Base-by-base conservation (phyloP, 2,113 vertebrate species). In the Aphyosemion australe region DNA sequence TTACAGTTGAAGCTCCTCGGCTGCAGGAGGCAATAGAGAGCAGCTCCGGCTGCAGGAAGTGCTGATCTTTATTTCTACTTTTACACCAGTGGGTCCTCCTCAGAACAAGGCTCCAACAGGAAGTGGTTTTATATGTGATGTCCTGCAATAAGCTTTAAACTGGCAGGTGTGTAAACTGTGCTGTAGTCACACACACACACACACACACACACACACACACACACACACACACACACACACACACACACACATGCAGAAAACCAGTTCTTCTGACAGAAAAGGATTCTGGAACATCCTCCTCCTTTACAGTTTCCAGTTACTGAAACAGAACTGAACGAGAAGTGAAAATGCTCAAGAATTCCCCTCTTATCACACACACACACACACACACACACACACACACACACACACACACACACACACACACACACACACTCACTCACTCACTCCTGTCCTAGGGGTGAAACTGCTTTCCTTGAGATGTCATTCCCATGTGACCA, bases 401-500 rank as follows among this genome's bases (percentile, higher is more conserved):
- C 26, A 26, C 26, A 41, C 51, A 59, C 50, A 60, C 56, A 72
- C 43, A 64, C 59, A 74, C 15, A 63, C 19, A 58, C 46, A 61
- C 54, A 74, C 31, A 60, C 13, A 58, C 16, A 32, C 34, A 65
- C 15, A 11, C 4, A 13, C 20, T 49, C 48, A 67, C n/a, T n/a
- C n/a, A n/a, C n/a, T n/a, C n/a, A n/a, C n/a, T n/a, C n/a, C n/a
- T n/a, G n/a, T n/a, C n/a, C 32, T 3, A 37, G 77, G 73, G 26
- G 63, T 89, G 87, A 87, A 87, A 89, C 84, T 87, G 88, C 91
- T 92, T 92, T 93, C 89, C 87, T 90, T 85, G 79, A 90, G 84
- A 90, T 86, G 59, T 68, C 54, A 56, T 32, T 83, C 86, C 88
- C 93, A 91, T 92, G 92, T 93, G 92, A 93, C 90, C 81, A 34